Evolutionary conservation across 2,797 vertebrate genomes (phyloP).

Genomic region (Girardinus metallicus): DNA sequence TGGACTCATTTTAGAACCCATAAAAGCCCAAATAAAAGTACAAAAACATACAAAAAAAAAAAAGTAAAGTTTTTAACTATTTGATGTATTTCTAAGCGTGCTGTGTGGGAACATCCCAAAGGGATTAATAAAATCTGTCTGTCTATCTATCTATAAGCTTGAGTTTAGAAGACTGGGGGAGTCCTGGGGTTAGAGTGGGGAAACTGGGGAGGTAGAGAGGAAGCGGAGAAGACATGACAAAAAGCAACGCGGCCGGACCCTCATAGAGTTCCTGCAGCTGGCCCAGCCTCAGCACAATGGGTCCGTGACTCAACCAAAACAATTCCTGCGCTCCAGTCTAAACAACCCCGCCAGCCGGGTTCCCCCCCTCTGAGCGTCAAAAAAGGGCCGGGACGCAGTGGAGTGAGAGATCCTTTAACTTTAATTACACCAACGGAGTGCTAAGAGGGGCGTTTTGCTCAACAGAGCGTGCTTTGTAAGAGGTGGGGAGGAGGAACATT

Average conservation of each 20-base stretch:
- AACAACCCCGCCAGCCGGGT: constrained; percentile 59
- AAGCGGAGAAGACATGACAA: constrained; percentile 71
- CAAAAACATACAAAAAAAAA: too few relatives aligned
- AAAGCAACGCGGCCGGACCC: constrained; percentile 68
- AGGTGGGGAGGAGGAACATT: constrained; percentile 53
- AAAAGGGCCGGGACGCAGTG: constrained; percentile 7
- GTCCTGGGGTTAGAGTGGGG: constrained; percentile 30
- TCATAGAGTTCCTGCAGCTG: constrained; percentile 75
- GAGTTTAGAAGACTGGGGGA: constrained; percentile 17
- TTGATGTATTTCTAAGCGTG: too few relatives aligned
- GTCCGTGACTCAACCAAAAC: constrained; percentile 70
- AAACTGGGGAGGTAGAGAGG: constrained; percentile 37
- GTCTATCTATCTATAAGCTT: too few relatives aligned
- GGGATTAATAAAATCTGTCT: too few relatives aligned
- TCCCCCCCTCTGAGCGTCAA: constrained; percentile 35
- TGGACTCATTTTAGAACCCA: too few relatives aligned
- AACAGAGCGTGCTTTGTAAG: constrained; percentile 63
- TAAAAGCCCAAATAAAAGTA: too few relatives aligned
- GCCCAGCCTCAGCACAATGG: constrained; percentile 71
- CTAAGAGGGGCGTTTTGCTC: constrained; percentile 53
- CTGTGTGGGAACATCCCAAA: too few relatives aligned
- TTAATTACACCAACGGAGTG: constrained; percentile 39
- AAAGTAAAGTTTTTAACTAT: too few relatives aligned
- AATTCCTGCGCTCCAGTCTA: constrained; percentile 65
- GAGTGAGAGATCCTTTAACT: constrained; percentile 20